These are phyloP conservation scores for Poecilia wingei DNA, from an alignment of 2,797 vertebrate genomes.

Conservation along the genomic window DNA sequence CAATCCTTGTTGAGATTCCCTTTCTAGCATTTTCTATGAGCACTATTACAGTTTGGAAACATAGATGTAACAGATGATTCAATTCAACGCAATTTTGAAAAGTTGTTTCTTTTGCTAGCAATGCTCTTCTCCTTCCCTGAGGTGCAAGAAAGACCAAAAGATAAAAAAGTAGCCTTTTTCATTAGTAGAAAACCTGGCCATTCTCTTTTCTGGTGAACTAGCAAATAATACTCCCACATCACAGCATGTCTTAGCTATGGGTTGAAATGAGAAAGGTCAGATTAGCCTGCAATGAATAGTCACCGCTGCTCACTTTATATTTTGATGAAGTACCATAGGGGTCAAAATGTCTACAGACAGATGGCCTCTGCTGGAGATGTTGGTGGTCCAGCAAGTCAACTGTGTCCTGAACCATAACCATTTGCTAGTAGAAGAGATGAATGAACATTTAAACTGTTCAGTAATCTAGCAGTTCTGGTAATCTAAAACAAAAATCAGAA, in stretches of 20 bases:
- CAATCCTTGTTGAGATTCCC: neutral
- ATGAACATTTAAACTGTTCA: neutral
- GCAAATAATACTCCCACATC: neutral
- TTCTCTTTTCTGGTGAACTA: neutral
- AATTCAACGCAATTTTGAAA: neutral
- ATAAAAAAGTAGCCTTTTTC: neutral
- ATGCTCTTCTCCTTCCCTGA: neutral
- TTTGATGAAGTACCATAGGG: neutral
- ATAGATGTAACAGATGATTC: neutral
- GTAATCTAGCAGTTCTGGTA: neutral
- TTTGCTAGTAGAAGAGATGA: neutral
- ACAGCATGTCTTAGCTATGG: neutral
- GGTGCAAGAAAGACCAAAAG: too few relatives aligned
- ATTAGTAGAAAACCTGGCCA: too few relatives aligned
- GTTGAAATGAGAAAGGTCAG: neutral
- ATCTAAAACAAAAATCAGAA: conserved; percentile 1
- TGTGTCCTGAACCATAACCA: neutral
- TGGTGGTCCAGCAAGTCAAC: neutral
- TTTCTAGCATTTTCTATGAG: neutral
- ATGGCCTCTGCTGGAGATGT: neutral
- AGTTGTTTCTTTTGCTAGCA: neutral
- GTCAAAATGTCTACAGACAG: conserved; percentile 9
- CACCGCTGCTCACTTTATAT: neutral
- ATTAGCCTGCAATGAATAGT: neutral
- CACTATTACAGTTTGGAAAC: neutral